Base-by-base conservation (phyloP, 2,797 vertebrate species). In the Taeniopygia guttata region DNA sequence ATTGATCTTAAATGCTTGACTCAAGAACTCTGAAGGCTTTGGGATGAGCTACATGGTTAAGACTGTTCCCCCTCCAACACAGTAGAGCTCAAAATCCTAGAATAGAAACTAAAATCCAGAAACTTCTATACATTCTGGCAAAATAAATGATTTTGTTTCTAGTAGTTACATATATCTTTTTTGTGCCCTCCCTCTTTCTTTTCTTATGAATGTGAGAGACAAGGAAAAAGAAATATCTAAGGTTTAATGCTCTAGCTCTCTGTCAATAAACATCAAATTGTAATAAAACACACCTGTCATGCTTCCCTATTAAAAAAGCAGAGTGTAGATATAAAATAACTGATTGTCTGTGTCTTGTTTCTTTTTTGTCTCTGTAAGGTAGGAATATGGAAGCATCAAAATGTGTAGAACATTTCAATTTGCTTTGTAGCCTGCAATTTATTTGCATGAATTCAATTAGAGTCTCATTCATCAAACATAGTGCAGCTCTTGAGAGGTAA, bases 391-490 rank as follows among this genome's bases (percentile, higher is more conserved):
- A 88, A 70, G 38, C 70, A 84, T 89, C 80, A 70, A 69, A 81
- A 90, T 56, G 55, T 43, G 21, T 43, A 90, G 58, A 66, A 21
- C 3, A 5, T 63, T 84, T 9, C 5, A 52, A 48, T 84, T 86
- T 42, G 29, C 63, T 73, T 67, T 36, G 52, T 67, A 94, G 79
- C 38, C 34, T 64, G 80, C 27, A 68, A 58, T 81, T 93, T 84
- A 49, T 83, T 83, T 91, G 62, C 64, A 48, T 95, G 87, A 89
- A 86, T 90, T 80, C 60, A 91, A 27, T 83, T 88, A 81, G 34
- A 58, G 43, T 48, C 68, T 91, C 78, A 78, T 88, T 74, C 34
- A n/a, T 76, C 73, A 82, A 73, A 45, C 18, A 23, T 43, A 46
- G 56, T 14, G 34, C 17, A 55, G 69, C 62, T 94, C 62, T 55